Base-by-base conservation (phyloP, 2,888 invertebrate species). In the Sipha maydis region DNA sequence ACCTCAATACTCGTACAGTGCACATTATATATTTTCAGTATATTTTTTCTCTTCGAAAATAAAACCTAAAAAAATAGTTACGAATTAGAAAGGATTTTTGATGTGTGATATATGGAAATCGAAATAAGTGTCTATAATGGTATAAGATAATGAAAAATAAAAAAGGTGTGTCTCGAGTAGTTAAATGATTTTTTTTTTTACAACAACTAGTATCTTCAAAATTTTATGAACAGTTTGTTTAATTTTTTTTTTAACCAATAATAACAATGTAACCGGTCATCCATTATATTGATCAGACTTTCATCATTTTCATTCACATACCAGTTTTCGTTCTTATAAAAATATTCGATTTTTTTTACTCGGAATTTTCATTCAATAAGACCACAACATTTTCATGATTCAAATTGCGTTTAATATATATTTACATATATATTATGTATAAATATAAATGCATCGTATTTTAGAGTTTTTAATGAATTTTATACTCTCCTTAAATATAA, bases 291-390 rank as follows among this genome's bases (percentile, higher is more conserved):
- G 48, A 83, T 83, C 14, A 25, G 31, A 48, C 14, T 69, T 61
- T 4, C 41, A 69, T 82, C 31, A 48, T 83, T 83, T 83, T 83
- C 82, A 71, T 69, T 54, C 41, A 41, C 31, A 48, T 41, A 83
- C 14, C 41, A 31, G 82, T 83, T 71, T 82, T 80, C 28, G 67
- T 14, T 67, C 67, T 67, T 9, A 1, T 28, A 31, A 25, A 25
- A 80, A n/a, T 0, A 83, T 25, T n/a, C 69, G 28, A 71, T 5
- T 71, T 69, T 1, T 69, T 69, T 7, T 69, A 48, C 14, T 82
- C 31, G 31, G 34, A 38, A 25, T 75, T 75, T 48, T 48, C 14
- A 48, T 2, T 3, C 11, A 14, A 48, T 48, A 14, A 14, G 14
- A 14, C 14, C 48, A 48, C 48, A 48, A 14, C 1, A 48, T 2